Conservation (phyloP, 2,888 invertebrate genomes). For the Cremastinae sp. region DNA sequence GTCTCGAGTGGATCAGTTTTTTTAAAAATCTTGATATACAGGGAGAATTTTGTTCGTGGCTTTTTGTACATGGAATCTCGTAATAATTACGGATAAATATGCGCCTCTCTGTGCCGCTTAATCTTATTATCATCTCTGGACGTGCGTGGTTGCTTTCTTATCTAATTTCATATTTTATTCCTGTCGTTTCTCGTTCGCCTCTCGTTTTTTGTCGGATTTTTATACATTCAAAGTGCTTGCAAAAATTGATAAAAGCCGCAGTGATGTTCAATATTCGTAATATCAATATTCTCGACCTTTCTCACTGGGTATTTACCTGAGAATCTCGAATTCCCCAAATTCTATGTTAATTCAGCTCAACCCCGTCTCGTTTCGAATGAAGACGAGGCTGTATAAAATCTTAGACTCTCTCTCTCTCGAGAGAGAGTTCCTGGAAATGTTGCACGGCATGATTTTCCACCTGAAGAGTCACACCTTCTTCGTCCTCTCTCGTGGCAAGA, state of each 20-base stretch:
- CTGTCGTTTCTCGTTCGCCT: conserved; percentile 28
- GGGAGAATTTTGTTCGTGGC: conserved; percentile 44
- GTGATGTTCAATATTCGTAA: conserved; percentile 35
- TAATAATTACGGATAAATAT: conserved; percentile 53
- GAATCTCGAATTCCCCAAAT: neutral
- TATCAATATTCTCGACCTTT: conserved; percentile 6
- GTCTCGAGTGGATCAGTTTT: conserved; percentile 34
- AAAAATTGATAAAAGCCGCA: conserved; percentile 57
- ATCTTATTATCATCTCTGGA: conserved; percentile 63
- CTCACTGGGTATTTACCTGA: neutral
- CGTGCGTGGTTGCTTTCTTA: conserved; percentile 66
- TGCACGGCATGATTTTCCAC: no score
- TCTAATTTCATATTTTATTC: conserved; percentile 23
- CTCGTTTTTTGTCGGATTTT: conserved; percentile 14
- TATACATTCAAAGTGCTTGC: conserved; percentile 50
- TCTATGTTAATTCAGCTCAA: neutral
- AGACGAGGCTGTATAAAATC: no score
- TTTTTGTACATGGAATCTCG: conserved; percentile 59
- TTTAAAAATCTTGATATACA: conserved; percentile 45
- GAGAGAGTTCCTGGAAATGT: no score
- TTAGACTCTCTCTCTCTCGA: no score
- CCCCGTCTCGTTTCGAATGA: no score
- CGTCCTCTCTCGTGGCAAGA: conserved; percentile 2
- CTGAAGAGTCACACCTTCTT: neutral
- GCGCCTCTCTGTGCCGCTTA: conserved; percentile 48